These are phyloP conservation scores for Dastarcus helophoroides DNA, from an alignment of 2,888 invertebrate genomes.

Conservation along the genomic window DNA sequence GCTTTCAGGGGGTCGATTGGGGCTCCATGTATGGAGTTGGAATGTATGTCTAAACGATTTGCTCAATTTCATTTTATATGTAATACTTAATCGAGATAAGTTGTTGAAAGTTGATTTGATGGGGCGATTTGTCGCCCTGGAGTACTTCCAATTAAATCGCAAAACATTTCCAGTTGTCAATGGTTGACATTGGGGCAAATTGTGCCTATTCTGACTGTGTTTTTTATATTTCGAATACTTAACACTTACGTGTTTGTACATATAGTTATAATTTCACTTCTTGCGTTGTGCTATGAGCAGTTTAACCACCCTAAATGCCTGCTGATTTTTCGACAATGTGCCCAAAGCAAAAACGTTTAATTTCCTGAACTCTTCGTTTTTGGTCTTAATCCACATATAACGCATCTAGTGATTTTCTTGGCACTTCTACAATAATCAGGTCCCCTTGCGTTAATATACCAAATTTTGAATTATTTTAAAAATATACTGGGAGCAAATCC, in stretches of 20 bases:
- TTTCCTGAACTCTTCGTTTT: too few species aligned
- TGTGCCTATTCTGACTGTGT: conserved; percentile 1
- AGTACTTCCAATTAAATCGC: conserved; percentile 27
- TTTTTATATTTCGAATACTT: too few species aligned
- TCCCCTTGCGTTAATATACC: too few species aligned
- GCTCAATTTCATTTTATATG: conserved; percentile 18
- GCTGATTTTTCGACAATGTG: too few species aligned
- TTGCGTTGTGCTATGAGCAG: conserved; percentile 27
- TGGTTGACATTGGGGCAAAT: conserved; percentile 26
- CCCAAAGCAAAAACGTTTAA: too few species aligned
- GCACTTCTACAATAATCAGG: too few species aligned
- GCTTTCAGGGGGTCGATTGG: conserved; percentile 88
- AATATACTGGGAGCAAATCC: too few species aligned
- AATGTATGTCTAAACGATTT: conserved; percentile 67
- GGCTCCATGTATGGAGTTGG: conserved; percentile 85
- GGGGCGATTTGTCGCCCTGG: conserved; percentile 6
- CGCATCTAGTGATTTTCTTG: too few species aligned
- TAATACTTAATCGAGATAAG: conserved; percentile 11
- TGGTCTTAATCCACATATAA: too few species aligned
- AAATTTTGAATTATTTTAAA: too few species aligned
- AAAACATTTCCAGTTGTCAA: conserved; percentile 33
- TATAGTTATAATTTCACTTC: conserved; percentile 18
- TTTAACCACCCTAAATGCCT: conserved; percentile 18
- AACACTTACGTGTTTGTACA: conserved; percentile 6
- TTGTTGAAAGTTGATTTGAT: background rate